phyloP scores from a whole-genome alignment of 2,797 vertebrate species.

The Myripristis jacobus region DNA sequence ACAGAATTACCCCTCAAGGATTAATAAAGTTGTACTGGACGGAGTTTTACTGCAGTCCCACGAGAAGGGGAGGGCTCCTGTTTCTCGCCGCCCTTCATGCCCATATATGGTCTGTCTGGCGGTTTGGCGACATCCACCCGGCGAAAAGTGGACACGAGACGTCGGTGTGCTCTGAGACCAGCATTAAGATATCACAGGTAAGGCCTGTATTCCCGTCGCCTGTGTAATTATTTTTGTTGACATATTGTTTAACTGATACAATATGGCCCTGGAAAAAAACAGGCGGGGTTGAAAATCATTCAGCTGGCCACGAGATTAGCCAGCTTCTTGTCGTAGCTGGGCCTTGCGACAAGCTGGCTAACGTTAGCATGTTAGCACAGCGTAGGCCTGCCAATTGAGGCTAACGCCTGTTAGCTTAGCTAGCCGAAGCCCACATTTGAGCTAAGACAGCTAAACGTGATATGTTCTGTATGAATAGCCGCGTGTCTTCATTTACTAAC shows the following conservation, averaged over 20 bases:
- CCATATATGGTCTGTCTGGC: slow-evolving; percentile 79
- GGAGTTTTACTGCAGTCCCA: slow-evolving; percentile 58
- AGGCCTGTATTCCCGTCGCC: neutral
- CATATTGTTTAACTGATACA: rapidly evolving
- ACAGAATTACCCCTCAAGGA: too few species aligned
- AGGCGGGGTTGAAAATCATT: rapidly evolving
- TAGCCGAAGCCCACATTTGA: neutral
- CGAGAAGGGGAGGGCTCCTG: slow-evolving; percentile 40
- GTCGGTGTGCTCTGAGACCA: slow-evolving; percentile 62
- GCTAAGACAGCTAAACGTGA: neutral
- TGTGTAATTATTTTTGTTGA: neutral
- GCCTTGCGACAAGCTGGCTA: slow-evolving; percentile 67
- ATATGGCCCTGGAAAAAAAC: neutral
- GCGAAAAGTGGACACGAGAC: slow-evolving; percentile 79
- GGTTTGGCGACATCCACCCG: slow-evolving; percentile 73
- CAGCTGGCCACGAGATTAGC: slow-evolving; percentile 1
- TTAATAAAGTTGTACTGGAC: too few species aligned
- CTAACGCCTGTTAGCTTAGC: slow-evolving; percentile 48
- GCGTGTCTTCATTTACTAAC: rapidly evolving
- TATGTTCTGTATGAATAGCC: neutral
- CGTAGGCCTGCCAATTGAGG: slow-evolving; percentile 53
- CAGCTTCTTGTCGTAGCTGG: slow-evolving; percentile 31
- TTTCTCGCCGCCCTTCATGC: slow-evolving; percentile 47
- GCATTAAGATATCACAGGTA: slow-evolving; percentile 54
- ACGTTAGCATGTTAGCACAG: slow-evolving; percentile 20